These are phyloP conservation scores for Nothobranchius kuhntae DNA, from an alignment of 2,113 vertebrate species.

Conservation along the genomic window DNA sequence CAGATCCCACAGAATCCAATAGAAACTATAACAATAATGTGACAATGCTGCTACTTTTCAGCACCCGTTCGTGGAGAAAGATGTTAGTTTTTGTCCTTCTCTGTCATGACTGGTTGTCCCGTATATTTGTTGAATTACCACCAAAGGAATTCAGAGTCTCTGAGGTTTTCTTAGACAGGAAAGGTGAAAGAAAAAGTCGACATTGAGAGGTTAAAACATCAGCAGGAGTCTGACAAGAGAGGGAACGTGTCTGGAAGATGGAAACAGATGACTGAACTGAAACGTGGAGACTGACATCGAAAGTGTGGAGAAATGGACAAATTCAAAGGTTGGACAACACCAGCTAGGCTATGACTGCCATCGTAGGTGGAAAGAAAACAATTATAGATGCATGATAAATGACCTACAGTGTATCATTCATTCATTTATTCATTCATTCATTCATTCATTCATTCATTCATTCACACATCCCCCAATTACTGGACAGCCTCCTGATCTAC, in stretches of 20 bases:
- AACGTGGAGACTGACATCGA: neutral
- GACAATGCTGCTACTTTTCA: neutral
- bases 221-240: neutral
- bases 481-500: too few relatives aligned
- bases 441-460: too few relatives aligned
- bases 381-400: too few relatives aligned
- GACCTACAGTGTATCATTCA: too few relatives aligned
- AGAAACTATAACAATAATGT: neutral
- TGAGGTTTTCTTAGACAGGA: neutral
- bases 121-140: neutral
- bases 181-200: neutral
- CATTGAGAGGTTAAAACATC: slow-evolving; percentile 3
- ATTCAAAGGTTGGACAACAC: neutral
- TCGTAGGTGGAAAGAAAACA: too few relatives aligned
- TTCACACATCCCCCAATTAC: too few relatives aligned
- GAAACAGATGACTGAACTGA: neutral
- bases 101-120: neutral
- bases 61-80: neutral
- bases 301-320: neutral
- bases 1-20: neutral
- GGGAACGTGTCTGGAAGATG: neutral
- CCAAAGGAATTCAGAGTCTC: neutral
- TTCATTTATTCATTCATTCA: too few relatives aligned
- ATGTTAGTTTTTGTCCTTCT: neutral
- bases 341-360: neutral